A percentile compares a stretch with the other conserved stretches of the same genome.
Conservation (phyloP, 2,113 vertebrate genomes). For the mouse (Mus musculus) region DNA sequence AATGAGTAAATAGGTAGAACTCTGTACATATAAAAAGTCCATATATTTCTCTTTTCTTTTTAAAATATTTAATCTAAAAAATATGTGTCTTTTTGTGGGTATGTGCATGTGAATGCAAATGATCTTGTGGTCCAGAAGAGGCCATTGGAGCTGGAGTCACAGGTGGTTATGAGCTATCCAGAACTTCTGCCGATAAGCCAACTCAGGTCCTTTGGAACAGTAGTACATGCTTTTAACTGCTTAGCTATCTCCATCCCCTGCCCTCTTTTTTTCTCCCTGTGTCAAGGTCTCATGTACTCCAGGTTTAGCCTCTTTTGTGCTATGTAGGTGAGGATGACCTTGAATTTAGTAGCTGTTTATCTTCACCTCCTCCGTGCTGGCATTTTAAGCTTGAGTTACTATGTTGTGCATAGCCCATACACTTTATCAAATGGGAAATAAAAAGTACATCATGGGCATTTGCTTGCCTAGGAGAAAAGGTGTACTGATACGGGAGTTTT, state of each 20-base stretch:
- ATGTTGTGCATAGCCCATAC: neutral
- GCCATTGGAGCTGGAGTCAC: neutral
- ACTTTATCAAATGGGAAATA: constrained; percentile 32
- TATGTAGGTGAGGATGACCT: neutral
- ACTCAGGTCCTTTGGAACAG: neutral
- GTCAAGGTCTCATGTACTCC: neutral
- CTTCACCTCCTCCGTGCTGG: neutral
- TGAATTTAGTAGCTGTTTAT: neutral
- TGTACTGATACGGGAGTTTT: constrained; percentile 28
- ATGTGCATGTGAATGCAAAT: neutral
- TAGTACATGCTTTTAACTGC: neutral
- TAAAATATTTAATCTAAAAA: neutral
- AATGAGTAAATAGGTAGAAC: neutral
- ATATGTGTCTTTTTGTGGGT: neutral
- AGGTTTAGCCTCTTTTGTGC: neutral
- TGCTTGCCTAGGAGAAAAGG: constrained; percentile 45
- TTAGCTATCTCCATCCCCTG: neutral
- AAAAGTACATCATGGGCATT: neutral
- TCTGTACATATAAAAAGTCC: neutral
- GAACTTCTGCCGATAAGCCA: neutral
- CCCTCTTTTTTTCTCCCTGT: too few species aligned
- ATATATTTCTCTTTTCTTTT: neutral
- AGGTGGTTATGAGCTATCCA: neutral
- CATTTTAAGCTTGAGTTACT: neutral
- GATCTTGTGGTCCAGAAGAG: neutral